A percentile compares a stretch with the other conserved stretches of the same genome.
Conservation (phyloP, 2,888 invertebrate species). For the Cephus pulcher region DNA sequence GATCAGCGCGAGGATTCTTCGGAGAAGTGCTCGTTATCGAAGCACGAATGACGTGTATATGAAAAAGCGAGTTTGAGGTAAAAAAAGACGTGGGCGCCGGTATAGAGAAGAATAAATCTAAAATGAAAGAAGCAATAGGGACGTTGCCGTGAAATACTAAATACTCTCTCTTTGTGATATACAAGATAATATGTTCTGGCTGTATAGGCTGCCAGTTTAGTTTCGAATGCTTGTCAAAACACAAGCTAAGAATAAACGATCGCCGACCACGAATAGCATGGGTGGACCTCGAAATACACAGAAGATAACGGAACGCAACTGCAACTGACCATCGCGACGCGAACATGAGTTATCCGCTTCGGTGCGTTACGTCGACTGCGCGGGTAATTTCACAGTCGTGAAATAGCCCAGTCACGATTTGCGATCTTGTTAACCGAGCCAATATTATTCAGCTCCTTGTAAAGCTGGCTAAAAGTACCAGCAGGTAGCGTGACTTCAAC, state of each 20-base stretch:
- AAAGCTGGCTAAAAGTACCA: background rate
- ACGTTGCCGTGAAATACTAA: background rate
- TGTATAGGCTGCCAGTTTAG: constrained; percentile 16
- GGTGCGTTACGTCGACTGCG: background rate
- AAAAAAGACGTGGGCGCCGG: too few species aligned
- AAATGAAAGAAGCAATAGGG: background rate
- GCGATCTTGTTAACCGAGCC: background rate
- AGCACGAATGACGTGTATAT: too few species aligned
- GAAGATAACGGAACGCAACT: background rate
- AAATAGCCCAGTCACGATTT: background rate
- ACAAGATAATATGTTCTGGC: background rate
- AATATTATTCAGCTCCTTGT: background rate
- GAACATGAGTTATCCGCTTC: background rate
- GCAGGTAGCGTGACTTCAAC: background rate
- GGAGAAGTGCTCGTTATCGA: too few species aligned
- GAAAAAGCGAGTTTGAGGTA: too few species aligned
- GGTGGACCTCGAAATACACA: background rate
- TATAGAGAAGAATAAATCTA: background rate
- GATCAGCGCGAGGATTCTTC: too few species aligned
- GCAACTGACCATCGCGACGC: background rate
- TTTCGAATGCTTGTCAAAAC: constrained; percentile 34
- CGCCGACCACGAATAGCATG: constrained; percentile 3
- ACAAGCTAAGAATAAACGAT: constrained; percentile 32
- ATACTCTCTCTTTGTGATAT: background rate
- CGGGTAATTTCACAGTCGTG: background rate